phyloP scores from a whole-genome alignment of 2,113 vertebrate genomes.

The Embiotoca jacksoni region DNA sequence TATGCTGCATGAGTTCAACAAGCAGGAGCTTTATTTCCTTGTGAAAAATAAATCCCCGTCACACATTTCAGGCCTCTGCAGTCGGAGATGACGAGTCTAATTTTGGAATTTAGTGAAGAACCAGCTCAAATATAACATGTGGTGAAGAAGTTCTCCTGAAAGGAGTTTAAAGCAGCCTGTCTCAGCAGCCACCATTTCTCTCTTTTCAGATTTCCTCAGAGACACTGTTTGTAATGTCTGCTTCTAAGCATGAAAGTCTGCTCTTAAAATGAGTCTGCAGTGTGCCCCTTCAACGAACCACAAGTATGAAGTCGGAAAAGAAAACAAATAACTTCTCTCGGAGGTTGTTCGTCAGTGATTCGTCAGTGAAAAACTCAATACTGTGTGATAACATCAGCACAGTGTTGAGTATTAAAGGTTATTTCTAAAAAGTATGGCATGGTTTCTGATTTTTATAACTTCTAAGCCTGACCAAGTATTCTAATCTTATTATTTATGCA shows the following conservation, averaged over 20 bases:
- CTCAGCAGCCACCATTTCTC: background rate
- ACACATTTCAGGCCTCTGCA: conserved; percentile 1
- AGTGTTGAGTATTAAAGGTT: too few relatives aligned
- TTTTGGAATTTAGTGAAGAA: conserved; percentile 29
- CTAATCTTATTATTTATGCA: too few relatives aligned
- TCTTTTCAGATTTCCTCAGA: background rate
- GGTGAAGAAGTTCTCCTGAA: background rate
- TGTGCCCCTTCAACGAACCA: background rate
- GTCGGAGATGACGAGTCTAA: conserved; percentile 29
- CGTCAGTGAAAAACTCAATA: too few relatives aligned
- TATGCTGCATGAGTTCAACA: background rate
- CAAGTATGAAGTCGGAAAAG: too few relatives aligned
- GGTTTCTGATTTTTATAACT: too few relatives aligned
- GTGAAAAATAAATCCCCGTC: conserved; percentile 27
- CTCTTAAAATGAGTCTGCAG: conserved; percentile 4
- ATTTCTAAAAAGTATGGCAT: too few relatives aligned
- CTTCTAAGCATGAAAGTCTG: background rate
- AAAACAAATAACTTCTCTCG: too few relatives aligned
- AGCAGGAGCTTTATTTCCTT: conserved; percentile 25
- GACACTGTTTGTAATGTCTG: conserved; percentile 4
- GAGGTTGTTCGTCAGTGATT: too few relatives aligned
- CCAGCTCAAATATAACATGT: background rate
- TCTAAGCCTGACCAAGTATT: too few relatives aligned
- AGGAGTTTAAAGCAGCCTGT: conserved; percentile 1
- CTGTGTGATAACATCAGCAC: too few relatives aligned